Conservation (phyloP, 2,888 invertebrate species). For the Alviniconcha strummeri region DNA sequence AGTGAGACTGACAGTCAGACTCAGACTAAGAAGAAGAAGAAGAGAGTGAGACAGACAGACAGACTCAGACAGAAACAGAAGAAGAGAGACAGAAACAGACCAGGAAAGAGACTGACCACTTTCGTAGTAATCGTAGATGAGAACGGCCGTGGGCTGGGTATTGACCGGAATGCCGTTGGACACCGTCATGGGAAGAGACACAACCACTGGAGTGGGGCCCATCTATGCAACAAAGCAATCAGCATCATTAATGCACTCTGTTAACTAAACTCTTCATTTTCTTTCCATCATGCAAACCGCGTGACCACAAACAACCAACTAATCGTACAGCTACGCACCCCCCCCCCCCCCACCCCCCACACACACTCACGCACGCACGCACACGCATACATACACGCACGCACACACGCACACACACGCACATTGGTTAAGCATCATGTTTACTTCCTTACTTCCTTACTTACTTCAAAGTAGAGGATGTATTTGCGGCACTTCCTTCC, state of each 20-base stretch:
- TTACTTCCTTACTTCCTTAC: not conserved
- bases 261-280: too few relatives aligned
- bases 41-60: not conserved
- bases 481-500: too few relatives aligned
- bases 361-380: not conserved
- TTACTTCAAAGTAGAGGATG: too few relatives aligned
- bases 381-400: too few relatives aligned
- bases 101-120: not conserved
- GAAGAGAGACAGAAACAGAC: not conserved
- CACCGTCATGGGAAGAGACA: not conserved
- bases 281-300: too few relatives aligned
- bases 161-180: slow-evolving; percentile 2
- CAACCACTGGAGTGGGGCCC: not conserved
- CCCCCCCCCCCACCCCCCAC: not conserved
- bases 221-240: too few relatives aligned
- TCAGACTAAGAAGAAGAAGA: not conserved
- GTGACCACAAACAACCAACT: too few relatives aligned
- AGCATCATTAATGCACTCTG: too few relatives aligned
- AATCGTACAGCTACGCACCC: too few relatives aligned
- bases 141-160: not conserved
- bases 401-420: too few relatives aligned
- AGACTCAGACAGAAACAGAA: not conserved
- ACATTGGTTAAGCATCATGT: not conserved
- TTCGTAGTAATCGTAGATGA: slow-evolving; percentile 23
- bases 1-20: not conserved